Conservation (phyloP, 2,888 invertebrate genomes). For the Glaucopsyche alexis region DNA sequence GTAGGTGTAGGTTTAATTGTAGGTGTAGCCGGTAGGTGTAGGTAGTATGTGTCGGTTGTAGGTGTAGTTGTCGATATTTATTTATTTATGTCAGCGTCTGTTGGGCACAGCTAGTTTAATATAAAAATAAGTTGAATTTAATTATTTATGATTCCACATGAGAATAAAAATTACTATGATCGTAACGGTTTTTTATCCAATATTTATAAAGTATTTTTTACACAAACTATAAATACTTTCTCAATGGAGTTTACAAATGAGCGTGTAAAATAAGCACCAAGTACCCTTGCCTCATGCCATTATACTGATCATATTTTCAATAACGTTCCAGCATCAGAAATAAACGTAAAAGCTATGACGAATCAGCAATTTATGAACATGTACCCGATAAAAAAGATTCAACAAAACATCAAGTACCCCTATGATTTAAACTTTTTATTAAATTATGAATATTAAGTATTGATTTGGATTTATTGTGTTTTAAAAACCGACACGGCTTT, state of each 20-base stretch:
- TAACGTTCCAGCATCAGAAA: constrained; percentile 49
- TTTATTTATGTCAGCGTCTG: too few species aligned
- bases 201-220: not conserved
- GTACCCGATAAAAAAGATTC: constrained; percentile 17
- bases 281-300: constrained; percentile 34
- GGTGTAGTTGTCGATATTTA: too few species aligned
- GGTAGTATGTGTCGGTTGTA: too few species aligned
- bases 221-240: constrained; percentile 8
- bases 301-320: constrained; percentile 38
- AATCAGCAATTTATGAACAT: constrained; percentile 44
- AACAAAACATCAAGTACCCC: constrained; percentile 54
- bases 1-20: too few species aligned
- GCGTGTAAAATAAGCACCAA: constrained; percentile 35
- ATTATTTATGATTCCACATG: not conserved
- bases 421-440: constrained; percentile 50
- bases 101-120: too few species aligned
- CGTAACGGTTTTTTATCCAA: constrained; percentile 9
- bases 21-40: too few species aligned
- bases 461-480: constrained; percentile 28
- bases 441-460: constrained; percentile 27
- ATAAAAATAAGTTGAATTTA: too few species aligned
- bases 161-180: not conserved
- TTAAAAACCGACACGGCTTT: constrained; percentile 8
- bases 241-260: constrained; percentile 16
- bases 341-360: constrained; percentile 68